A percentile compares a stretch with the other conserved stretches of the same genome.
These are phyloP conservation scores for Magallana ariakensis DNA, from an alignment of 1,140 invertebrate species.

Conservation along the genomic window DNA sequence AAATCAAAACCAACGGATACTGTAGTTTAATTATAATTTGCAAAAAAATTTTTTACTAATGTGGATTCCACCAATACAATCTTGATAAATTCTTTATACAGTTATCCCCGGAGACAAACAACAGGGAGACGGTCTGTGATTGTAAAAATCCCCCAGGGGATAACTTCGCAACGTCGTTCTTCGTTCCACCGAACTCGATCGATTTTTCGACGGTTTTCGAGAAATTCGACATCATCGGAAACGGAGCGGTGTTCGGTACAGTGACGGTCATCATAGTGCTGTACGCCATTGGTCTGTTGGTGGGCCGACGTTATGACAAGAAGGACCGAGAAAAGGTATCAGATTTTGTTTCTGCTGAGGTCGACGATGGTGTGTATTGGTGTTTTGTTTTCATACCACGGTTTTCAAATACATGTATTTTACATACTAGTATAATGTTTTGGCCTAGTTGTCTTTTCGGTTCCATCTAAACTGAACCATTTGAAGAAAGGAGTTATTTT, in stretches of 20 bases:
- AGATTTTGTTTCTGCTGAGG: no score
- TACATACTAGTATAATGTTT: no score
- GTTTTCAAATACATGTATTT: no score
- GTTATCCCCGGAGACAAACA: constrained; percentile 31
- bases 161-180: constrained; percentile 70
- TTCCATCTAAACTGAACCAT: no score
- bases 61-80: no score
- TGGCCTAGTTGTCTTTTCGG: no score
- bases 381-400: no score
- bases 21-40: no score
- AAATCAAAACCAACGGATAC: no score
- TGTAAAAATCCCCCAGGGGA: constrained; percentile 49
- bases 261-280: constrained; percentile 77
- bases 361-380: no score
- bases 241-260: constrained; percentile 68
- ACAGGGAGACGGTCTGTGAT: constrained; percentile 42
- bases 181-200: constrained; percentile 80
- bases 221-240: constrained; percentile 64
- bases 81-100: constrained; percentile 29
- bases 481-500: no score
- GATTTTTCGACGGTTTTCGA: constrained; percentile 80
- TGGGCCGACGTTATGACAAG: constrained; percentile 77
- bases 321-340: constrained; percentile 71
- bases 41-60: no score
- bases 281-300: constrained; percentile 75